These are phyloP conservation scores for Dendrocopos noguchii DNA, from an alignment of 2,113 vertebrate genomes.

Conservation along the genomic window DNA sequence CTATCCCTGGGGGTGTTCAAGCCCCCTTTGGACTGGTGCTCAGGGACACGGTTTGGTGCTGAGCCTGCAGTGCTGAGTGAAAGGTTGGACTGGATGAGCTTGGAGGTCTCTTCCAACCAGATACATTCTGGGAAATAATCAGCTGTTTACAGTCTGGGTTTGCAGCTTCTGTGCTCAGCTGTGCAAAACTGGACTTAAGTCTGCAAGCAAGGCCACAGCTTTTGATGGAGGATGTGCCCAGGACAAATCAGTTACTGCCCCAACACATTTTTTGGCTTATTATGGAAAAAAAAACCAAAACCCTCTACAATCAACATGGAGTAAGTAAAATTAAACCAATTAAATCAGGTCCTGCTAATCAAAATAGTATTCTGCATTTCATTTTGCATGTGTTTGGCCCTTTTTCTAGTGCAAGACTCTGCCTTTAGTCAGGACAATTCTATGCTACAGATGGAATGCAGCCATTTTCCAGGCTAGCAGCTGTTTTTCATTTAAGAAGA, in stretches of 20 bases:
- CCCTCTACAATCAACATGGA: neutral
- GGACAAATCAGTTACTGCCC: neutral
- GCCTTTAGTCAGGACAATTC: neutral
- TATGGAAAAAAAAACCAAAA: neutral
- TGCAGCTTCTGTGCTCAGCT: neutral
- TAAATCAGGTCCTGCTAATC: neutral
- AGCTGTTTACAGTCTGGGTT: neutral
- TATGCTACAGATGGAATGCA: neutral
- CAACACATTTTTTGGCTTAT: neutral
- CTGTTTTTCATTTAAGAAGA: neutral
- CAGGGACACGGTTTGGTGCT: too few relatives aligned
- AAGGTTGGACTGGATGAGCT: too few relatives aligned
- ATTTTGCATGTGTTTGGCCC: neutral
- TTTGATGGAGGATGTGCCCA: neutral
- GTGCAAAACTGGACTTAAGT: neutral
- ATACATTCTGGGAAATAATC: neutral
- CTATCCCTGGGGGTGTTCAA: too few relatives aligned
- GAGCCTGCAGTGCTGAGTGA: too few relatives aligned
- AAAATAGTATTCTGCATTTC: neutral
- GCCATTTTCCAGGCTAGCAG: neutral
- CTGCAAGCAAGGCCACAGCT: neutral
- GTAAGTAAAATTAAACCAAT: neutral
- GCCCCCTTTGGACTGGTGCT: too few relatives aligned
- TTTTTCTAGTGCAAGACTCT: neutral
- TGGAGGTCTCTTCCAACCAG: too few relatives aligned